These are phyloP conservation scores for Smittia sp. DNA, from an alignment of 2,888 invertebrate genomes.

Conservation along the genomic window DNA sequence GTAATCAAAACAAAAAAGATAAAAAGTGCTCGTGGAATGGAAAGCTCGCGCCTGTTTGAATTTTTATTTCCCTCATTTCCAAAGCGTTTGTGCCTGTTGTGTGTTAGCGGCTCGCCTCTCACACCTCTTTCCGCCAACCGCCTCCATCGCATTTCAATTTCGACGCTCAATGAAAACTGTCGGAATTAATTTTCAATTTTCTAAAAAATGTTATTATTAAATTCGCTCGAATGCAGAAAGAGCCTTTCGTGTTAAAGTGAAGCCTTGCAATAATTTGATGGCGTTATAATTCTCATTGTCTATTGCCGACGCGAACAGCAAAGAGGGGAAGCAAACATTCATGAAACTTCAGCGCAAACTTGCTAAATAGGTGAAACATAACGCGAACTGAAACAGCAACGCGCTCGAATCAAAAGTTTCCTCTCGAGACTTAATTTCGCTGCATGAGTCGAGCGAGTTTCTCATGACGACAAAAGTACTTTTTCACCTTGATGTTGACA, in stretches of 20 bases:
- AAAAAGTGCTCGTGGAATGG: no score
- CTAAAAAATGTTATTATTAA: slow-evolving; percentile 19
- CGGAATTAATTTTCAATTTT: slow-evolving; percentile 23
- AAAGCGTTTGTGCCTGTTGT: slow-evolving; percentile 2
- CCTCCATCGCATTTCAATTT: neutral
- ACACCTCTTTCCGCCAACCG: neutral
- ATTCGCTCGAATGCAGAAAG: neutral
- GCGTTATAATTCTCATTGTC: neutral
- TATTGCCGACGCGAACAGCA: neutral
- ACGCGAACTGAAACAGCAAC: no score
- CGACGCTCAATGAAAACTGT: neutral
- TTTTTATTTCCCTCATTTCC: neutral
- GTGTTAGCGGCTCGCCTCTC: neutral
- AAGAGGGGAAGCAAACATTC: no score
- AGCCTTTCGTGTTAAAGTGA: neutral
- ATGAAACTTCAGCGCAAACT: no score
- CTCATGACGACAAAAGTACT: neutral
- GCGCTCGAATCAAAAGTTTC: neutral
- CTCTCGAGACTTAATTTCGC: neutral
- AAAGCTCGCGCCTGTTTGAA: neutral
- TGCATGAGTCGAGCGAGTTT: neutral
- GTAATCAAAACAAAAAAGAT: slow-evolving; percentile 8
- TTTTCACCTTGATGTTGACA: neutral
- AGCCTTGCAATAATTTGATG: slow-evolving; percentile 6
- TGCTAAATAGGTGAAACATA: no score